A percentile compares a stretch with the other conserved stretches of the same genome.
Conservation (phyloP, 2,888 invertebrate genomes). For the Scaptomyza caliginosa region DNA sequence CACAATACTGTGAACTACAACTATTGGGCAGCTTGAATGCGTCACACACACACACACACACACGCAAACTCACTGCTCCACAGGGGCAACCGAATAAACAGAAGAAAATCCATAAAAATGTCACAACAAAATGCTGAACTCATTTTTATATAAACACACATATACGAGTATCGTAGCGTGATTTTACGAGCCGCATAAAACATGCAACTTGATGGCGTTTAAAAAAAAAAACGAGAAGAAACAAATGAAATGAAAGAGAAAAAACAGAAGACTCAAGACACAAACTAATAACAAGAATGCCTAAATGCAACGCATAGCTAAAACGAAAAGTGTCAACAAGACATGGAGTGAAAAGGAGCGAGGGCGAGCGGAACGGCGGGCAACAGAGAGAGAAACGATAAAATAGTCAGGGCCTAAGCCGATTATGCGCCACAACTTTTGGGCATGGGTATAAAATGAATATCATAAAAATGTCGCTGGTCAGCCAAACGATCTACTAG, state of each 20-base stretch:
- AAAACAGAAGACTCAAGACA: conserved; percentile 66
- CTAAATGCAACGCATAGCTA: conserved; percentile 42
- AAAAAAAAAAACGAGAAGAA: conserved; percentile 17
- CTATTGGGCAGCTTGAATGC: conserved; percentile 5
- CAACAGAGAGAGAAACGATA: conserved; percentile 1
- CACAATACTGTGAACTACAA: conserved; percentile 8
- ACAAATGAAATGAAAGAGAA: neutral
- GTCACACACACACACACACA: conserved; percentile 4
- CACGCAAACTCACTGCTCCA: neutral
- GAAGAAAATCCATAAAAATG: conserved; percentile 60
- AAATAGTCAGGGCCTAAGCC: conserved; percentile 51
- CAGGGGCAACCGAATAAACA: conserved; percentile 1
- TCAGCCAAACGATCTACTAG: conserved; percentile 56
- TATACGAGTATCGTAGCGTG: conserved; percentile 48
- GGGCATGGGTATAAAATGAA: conserved; percentile 21
- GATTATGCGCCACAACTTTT: conserved; percentile 60
- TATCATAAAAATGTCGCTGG: conserved; percentile 63
- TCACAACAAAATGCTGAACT: conserved; percentile 78
- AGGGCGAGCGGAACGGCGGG: no score
- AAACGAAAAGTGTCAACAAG: conserved; percentile 39
- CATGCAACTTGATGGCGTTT: conserved; percentile 70
- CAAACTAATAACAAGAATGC: conserved; percentile 70
- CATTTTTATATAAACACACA: conserved; percentile 53
- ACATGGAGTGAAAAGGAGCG: neutral
- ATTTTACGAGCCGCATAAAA: conserved; percentile 65